Conservation (phyloP, 2,888 invertebrate genomes). For the Cephalotes varians region DNA sequence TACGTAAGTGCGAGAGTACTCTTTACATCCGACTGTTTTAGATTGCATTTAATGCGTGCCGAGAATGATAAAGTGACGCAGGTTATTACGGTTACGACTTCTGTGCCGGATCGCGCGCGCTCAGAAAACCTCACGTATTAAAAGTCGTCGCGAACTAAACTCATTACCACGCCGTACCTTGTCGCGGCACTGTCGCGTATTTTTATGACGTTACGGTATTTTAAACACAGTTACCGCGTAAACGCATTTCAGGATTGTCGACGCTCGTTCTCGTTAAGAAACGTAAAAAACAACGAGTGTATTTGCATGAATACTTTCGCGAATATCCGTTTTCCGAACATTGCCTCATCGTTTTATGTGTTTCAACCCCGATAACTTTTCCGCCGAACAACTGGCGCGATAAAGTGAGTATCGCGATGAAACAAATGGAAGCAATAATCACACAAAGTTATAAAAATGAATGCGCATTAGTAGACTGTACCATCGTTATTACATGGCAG, state of each 20-base stretch:
- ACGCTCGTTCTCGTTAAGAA: slow-evolving; percentile 28
- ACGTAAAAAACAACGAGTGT: slow-evolving; percentile 3
- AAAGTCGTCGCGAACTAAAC: slow-evolving; percentile 28
- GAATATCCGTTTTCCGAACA: neutral
- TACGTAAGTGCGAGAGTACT: neutral
- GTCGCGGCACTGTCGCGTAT: slow-evolving; percentile 26
- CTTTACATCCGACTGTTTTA: neutral
- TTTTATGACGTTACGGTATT: slow-evolving; percentile 36
- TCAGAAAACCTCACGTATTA: slow-evolving; percentile 23
- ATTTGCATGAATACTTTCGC: slow-evolving; percentile 25
- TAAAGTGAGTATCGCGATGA: neutral
- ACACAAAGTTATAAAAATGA: neutral
- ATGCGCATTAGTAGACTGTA: neutral
- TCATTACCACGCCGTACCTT: slow-evolving; percentile 32
- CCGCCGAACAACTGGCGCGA: neutral
- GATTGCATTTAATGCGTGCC: slow-evolving; percentile 12
- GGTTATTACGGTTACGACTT: slow-evolving; percentile 31
- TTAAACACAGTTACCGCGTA: slow-evolving; percentile 15
- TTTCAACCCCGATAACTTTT: slow-evolving; percentile 2
- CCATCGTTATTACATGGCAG: neutral
- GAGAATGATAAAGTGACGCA: slow-evolving; percentile 16
- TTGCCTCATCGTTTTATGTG: slow-evolving; percentile 2
- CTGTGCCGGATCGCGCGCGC: neutral
- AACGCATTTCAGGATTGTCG: neutral
- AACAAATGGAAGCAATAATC: neutral